Evolutionary conservation across 2,888 invertebrate genomes (phyloP), one percentile per base, ranked within the genome.

Genomic region (Agrochola lychnidis): DNA sequence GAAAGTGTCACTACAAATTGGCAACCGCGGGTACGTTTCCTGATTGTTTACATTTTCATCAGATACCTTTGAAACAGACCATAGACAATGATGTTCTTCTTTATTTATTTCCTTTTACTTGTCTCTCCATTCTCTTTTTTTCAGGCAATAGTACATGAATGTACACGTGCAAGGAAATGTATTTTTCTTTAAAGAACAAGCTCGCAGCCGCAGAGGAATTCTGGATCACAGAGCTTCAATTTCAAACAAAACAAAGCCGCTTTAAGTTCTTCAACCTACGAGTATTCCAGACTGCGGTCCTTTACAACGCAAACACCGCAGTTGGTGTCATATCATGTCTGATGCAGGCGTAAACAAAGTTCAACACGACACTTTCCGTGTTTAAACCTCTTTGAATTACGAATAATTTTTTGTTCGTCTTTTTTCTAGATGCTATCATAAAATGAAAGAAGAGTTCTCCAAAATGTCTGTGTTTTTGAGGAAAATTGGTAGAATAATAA

Each of bases 281-380:
- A 56, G n/a, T 22, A 48, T 25, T 61, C 14, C 25, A 42, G 6
- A 48, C 42, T 73, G 53, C 40, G 66, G 80, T 66, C 7, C 6
- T 36, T 10, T 14, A 14, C 22, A 16, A 72, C 36, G 48, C 19
- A n/a, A 63, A 51, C 56, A 42, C 75, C 36, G 57, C 67, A 81
- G 62, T 40, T 12, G 22, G 14, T 74, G 62, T 81, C 75, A 74
- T 56, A 56, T 61, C 59, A 79, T n/a, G 76, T 82, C 64, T 70
- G 48, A n/a, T 56, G 82, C 69, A 76, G 59, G 66, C 75, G 40
- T 25, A 42, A n/a, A 59, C 63, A 30, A 30, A 63, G 30, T 57
- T 40, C 14, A 81, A 81, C 69, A 82, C 61, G 82, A 70, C 64
- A 80, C 61, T 22, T 66, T 63, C 48, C 76, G 61, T 76, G 61